phyloP scores from a whole-genome alignment of 2,797 vertebrate species.

The Chelidonichthys spinosus region DNA sequence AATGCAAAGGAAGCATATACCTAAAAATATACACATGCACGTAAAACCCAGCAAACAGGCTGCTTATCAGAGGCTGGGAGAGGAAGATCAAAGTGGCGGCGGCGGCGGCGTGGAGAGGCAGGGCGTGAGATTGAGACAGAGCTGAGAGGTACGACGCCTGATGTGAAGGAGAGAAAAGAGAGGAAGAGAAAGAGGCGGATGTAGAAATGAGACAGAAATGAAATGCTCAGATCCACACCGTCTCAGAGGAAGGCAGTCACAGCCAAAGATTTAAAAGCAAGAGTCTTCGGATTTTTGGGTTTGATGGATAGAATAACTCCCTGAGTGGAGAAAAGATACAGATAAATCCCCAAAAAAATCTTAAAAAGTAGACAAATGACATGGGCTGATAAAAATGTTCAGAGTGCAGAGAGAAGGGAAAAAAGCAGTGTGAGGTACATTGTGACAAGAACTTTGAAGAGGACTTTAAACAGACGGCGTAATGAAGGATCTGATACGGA shows the following conservation, averaged over 20 bases:
- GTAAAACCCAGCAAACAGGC: conserved; percentile 42
- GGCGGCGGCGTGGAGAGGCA: neutral
- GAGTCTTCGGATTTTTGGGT: conserved; percentile 42
- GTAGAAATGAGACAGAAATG: conserved; percentile 52
- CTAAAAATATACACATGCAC: conserved; percentile 61
- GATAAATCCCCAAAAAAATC: conserved; percentile 31
- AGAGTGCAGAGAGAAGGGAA: conserved; percentile 25
- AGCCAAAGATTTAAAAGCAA: conserved; percentile 56
- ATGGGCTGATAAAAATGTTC: conserved; percentile 55
- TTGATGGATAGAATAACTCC: conserved; percentile 65
- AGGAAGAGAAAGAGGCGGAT: conserved; percentile 11
- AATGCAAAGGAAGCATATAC: conserved; percentile 57
- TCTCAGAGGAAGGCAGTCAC: conserved; percentile 42
- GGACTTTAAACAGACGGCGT: conserved; percentile 46
- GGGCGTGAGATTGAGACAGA: conserved; percentile 32
- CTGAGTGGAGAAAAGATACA: conserved; percentile 43
- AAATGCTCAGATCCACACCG: conserved; percentile 51
- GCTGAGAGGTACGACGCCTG: conserved; percentile 32
- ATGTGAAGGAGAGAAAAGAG: conserved; percentile 39
- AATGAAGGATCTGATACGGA: conserved; percentile 48
- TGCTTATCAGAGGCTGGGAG: conserved; percentile 56
- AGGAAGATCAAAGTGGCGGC: conserved; percentile 61
- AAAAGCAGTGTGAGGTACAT: conserved; percentile 28
- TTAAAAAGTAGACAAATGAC: conserved; percentile 46
- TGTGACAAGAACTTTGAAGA: conserved; percentile 60